phyloP scores from a whole-genome alignment of 2,113 vertebrate genomes.

The Catharus bicknelli region DNA sequence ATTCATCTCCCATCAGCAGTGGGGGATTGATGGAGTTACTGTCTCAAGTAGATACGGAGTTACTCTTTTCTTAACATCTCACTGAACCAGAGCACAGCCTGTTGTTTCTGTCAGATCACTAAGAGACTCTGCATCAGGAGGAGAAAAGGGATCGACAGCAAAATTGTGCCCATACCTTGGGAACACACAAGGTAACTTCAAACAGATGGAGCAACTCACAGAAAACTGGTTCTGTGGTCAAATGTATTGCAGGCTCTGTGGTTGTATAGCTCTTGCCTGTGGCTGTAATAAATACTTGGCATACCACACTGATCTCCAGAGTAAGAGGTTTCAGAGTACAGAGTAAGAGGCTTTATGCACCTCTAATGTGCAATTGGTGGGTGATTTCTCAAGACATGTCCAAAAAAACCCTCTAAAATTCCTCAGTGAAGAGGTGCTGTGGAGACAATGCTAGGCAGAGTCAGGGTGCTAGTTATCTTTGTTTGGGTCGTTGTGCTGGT shows the following conservation, averaged over 20 bases:
- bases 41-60: neutral
- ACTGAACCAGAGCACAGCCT: neutral
- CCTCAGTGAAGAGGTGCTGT: neutral
- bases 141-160: neutral
- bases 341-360: neutral
- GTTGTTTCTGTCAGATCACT: neutral
- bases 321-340: neutral
- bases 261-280: neutral
- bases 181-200: neutral
- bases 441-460: neutral
- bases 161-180: neutral
- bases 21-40: neutral
- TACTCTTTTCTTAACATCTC: neutral
- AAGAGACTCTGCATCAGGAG: neutral
- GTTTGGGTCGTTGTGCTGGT: neutral
- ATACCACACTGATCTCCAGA: neutral
- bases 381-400: neutral
- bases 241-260: accelerated
- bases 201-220: accelerated
- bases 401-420: neutral
- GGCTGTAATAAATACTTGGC: neutral
- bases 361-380: neutral
- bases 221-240: neutral
- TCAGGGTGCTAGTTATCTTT: neutral
- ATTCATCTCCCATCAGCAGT: neutral